Percentiles rank a stretch among this genome's conserved stretches.
These are phyloP conservation scores for Salarias fasciatus DNA, from an alignment of 2,797 vertebrate genomes.

Conservation along the genomic window DNA sequence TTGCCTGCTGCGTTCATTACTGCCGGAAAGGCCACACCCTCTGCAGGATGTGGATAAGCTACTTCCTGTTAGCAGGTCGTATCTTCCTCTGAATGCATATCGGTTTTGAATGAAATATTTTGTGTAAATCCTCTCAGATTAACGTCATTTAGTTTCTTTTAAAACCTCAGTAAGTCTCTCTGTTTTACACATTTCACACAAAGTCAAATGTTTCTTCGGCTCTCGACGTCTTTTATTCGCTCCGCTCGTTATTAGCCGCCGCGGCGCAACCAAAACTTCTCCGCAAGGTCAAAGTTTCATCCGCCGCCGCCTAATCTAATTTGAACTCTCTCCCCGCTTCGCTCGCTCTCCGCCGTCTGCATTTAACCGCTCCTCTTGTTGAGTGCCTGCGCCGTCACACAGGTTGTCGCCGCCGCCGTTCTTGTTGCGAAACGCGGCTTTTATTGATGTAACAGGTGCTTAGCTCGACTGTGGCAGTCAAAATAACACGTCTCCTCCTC, in stretches of 20 bases:
- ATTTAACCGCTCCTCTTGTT: conserved; percentile 53
- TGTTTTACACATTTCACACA: no score
- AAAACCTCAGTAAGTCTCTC: background rate
- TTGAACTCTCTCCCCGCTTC: conserved; percentile 17
- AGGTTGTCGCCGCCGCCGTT: conserved; percentile 58
- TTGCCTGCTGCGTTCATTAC: no score
- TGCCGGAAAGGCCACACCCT: no score
- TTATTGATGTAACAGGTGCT: conserved; percentile 87
- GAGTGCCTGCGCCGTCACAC: conserved; percentile 52
- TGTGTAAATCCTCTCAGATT: no score
- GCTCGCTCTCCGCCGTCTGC: conserved; percentile 26
- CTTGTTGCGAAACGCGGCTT: conserved; percentile 67
- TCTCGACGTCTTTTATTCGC: background rate
- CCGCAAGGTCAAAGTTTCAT: conserved; percentile 53
- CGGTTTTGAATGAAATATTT: no score
- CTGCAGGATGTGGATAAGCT: no score
- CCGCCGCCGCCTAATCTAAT: conserved; percentile 21
- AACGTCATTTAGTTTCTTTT: background rate
- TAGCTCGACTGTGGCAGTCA: conserved; percentile 75
- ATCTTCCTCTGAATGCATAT: no score
- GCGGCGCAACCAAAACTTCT: conserved; percentile 25
- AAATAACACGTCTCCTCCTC: conserved; percentile 68
- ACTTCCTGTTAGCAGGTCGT: no score
- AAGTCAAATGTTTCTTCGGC: background rate
- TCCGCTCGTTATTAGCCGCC: background rate